Evolutionary conservation across 2,113 vertebrate genomes (phyloP), one percentile per base, ranked within the genome.

Genomic region (Microtus ochrogaster): DNA sequence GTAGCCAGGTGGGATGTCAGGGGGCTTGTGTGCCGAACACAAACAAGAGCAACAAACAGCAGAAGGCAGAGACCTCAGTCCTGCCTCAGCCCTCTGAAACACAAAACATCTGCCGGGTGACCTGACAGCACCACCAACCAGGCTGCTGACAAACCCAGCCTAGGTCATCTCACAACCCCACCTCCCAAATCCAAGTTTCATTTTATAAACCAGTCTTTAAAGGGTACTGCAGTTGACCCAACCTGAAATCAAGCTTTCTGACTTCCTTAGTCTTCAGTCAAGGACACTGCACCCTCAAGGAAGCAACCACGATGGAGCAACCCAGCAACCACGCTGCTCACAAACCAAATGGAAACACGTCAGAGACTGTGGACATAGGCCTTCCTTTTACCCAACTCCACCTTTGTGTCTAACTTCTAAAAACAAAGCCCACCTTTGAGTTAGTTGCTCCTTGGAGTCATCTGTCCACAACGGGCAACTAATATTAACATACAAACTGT

Each of bases 401-500:
- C 81, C 36, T 92, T 93, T 91, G 41, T 28, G 83, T 21, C 78
- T 85, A 36, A 28, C 22, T 44, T 88, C 89, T 68, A 41, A 85
- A 94, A 92, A 79, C 7, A 93, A 89, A 82, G 63, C 55, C 36
- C 89, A 36, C 33, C 74, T 74, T 76, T 17, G 39, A 65, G 24
- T 94, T 65, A 90, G 76, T 21, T 89, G 44, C 58, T 26, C 86
- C 79, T 65, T 52, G 81, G 79, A 90, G 61, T 77, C 73, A 77
- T 63, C 17, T 88, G 47, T 87, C 47, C 78, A 61, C 33, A 78
- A 83, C 8, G 41, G 74, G 14, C 33, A 83, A 44, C 44, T 88
- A 55, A 89, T 76, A 79, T 55, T 94, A 93, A 92, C 81, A 72
- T 39, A 85, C 66, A 90, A 77, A 52, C 66, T 88, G 65, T 4